phyloP scores from a whole-genome alignment of 2,113 vertebrate species.

The Tragelaphus buxtoni region DNA sequence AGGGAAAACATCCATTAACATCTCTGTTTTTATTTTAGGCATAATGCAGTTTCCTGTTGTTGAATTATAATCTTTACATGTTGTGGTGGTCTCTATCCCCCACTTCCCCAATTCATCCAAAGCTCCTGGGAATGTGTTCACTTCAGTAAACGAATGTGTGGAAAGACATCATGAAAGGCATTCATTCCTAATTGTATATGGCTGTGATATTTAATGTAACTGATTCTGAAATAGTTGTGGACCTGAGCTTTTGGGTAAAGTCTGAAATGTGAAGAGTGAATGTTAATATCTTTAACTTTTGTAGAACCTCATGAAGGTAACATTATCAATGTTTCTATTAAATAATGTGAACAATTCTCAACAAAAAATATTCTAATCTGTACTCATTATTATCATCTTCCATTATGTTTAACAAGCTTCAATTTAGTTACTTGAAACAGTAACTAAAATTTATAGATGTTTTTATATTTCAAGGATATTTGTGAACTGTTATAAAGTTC shows the following conservation, averaged over 20 bases:
- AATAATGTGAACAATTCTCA: not conserved
- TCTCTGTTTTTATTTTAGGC: conserved; percentile 60
- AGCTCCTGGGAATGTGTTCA: conserved; percentile 15
- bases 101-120: conserved; percentile 13
- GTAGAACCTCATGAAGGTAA: not conserved
- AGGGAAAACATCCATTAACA: conserved; percentile 61
- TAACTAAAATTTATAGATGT: not conserved
- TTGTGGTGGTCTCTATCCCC: conserved; percentile 14
- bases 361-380: not conserved
- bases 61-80: conserved; percentile 10
- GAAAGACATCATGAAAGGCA: conserved; percentile 3
- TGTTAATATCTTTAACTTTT: conserved; percentile 19
- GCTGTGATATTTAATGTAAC: not conserved
- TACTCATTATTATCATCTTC: not conserved
- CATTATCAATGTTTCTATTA: conserved; percentile 20
- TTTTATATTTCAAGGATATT: not conserved
- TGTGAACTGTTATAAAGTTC: not conserved
- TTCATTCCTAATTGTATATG: conserved; percentile 22
- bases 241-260: not conserved
- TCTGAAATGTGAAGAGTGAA: conserved; percentile 3
- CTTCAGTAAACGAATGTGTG: conserved; percentile 3
- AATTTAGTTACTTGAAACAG: not conserved
- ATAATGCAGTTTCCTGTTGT: not conserved
- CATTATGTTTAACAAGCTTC: not conserved
- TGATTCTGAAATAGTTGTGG: not conserved